phyloP scores from a whole-genome alignment of 35 echinoderm and acorn worm species.

The Heliocidaris tuberculata region DNA sequence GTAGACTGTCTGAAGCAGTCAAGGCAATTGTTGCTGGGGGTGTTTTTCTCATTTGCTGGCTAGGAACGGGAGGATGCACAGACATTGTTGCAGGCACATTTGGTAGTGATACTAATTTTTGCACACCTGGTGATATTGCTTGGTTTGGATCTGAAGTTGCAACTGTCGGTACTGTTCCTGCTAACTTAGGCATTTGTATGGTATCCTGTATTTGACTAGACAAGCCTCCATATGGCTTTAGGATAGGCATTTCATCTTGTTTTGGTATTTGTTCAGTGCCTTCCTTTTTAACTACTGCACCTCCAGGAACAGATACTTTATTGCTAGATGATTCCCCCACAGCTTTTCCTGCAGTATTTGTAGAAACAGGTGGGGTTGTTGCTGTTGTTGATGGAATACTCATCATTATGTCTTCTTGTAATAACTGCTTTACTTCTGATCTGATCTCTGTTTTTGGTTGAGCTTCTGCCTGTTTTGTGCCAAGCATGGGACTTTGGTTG shows the following conservation, averaged over 20 bases:
- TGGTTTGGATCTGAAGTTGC: not conserved
- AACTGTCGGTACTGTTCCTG: not conserved
- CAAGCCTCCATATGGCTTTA: slow-evolving; percentile 33
- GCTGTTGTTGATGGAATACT: not conserved
- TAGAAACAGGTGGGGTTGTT: not conserved
- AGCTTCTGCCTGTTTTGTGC: not conserved
- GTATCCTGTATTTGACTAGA: slow-evolving; percentile 14
- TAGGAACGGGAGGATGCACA: not conserved
- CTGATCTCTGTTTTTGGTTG: not conserved
- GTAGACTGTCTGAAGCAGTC: not conserved
- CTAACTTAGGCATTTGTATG: not conserved
- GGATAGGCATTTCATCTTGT: slow-evolving; percentile 36
- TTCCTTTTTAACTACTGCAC: slow-evolving; percentile 14
- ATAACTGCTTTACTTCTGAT: slow-evolving; percentile 33
- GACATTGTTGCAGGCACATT: slow-evolving; percentile 32
- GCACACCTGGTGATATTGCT: slow-evolving; percentile 15
- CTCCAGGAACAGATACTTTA: not conserved
- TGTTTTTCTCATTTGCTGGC: not conserved
- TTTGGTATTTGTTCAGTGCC: not conserved
- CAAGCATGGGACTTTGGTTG: not conserved
- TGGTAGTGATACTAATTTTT: not conserved
- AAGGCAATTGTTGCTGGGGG: not conserved
- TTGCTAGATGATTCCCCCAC: not conserved
- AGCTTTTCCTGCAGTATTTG: not conserved
- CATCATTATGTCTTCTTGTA: slow-evolving; percentile 32